Evolutionary conservation across 2,797 vertebrate species (phyloP).

Genomic region (Enteromius afrohamiltoni): DNA sequence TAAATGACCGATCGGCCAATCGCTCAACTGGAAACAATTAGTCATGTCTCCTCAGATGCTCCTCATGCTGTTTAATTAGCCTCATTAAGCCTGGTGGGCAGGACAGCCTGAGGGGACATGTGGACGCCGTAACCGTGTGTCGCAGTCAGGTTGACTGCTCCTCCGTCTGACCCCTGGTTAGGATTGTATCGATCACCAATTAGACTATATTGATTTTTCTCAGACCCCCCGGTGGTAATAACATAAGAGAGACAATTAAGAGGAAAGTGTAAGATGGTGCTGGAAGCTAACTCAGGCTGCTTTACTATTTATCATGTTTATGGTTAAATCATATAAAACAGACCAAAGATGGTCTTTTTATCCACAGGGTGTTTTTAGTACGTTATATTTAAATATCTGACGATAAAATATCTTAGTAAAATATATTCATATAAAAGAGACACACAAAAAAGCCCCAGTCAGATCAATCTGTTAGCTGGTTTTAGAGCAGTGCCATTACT

Average conservation of each 20-base stretch:
- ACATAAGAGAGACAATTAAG: constrained; percentile 36
- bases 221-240: constrained; percentile 20
- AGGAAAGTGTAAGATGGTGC: not conserved
- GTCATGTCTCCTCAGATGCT: constrained; percentile 57
- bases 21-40: constrained; percentile 57
- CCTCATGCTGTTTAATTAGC: constrained; percentile 59
- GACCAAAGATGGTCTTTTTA: not conserved
- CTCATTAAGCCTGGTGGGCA: constrained; percentile 56
- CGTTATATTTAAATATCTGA: not conserved
- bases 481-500: not conserved
- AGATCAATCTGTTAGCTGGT: not conserved
- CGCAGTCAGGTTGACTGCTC: constrained; percentile 25
- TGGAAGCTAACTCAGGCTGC: constrained; percentile 10
- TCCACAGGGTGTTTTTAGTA: not conserved
- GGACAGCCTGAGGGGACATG: constrained; percentile 45
- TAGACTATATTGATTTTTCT: constrained; percentile 46
- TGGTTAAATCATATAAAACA: not conserved
- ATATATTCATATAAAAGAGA: not conserved
- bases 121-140: constrained; percentile 22
- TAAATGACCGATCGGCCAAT: constrained; percentile 52
- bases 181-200: constrained; percentile 40
- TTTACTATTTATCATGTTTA: not conserved
- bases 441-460: not conserved
- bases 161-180: constrained; percentile 41
- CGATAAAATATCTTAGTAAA: not conserved